phyloP scores from a whole-genome alignment of 30 jellyfish, hydroid and myxozoan species.

The Chrysaora quinquecirrha region DNA sequence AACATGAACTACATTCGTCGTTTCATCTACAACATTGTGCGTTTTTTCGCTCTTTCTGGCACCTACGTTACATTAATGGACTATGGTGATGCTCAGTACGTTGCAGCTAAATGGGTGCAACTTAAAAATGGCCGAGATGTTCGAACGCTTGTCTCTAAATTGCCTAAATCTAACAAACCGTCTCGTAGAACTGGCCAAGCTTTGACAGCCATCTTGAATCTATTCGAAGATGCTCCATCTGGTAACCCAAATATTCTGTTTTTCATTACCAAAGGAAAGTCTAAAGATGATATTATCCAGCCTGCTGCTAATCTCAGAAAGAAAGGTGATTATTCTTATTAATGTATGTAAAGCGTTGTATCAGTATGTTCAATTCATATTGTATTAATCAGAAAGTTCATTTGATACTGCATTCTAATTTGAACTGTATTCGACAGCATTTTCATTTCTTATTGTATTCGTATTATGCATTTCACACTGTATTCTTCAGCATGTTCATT shows the following conservation, averaged over 20 bases:
- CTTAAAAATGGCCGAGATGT: slow-evolving; percentile 74
- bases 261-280: slow-evolving; percentile 79
- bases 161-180: slow-evolving; percentile 88
- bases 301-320: slow-evolving; percentile 86
- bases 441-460: too few species aligned
- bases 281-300: slow-evolving; percentile 72
- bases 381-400: too few species aligned
- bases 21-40: slow-evolving; percentile 82
- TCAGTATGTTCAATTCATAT: too few species aligned
- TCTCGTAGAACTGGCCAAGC: slow-evolving; percentile 85
- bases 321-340: too few species aligned
- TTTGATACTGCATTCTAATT: too few species aligned
- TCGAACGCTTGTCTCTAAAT: slow-evolving; percentile 56
- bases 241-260: slow-evolving; percentile 90
- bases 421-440: too few species aligned
- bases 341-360: too few species aligned
- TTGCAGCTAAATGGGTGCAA: slow-evolving; percentile 80
- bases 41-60: slow-evolving; percentile 87
- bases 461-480: too few species aligned
- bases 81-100: slow-evolving; percentile 81
- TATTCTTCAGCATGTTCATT: too few species aligned
- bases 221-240: slow-evolving; percentile 87
- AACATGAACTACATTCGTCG: slow-evolving; percentile 88
- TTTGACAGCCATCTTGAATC: slow-evolving; percentile 63
- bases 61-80: slow-evolving; percentile 81